phyloP scores from a whole-genome alignment of 2,888 invertebrate species.

The Lottia gigantea region DNA sequence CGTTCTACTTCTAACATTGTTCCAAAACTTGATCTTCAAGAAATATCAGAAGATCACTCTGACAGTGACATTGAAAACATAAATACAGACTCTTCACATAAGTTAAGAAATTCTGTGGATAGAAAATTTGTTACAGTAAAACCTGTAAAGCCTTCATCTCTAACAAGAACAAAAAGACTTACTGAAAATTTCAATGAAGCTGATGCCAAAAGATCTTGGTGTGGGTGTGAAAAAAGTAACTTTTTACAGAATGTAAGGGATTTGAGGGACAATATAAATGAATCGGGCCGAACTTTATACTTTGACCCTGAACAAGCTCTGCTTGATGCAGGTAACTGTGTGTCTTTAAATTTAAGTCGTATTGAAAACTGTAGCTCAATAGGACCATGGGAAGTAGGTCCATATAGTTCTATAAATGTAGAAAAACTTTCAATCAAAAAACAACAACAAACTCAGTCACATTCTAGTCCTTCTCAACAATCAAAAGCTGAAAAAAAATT shows the following conservation, averaged over 20 bases:
- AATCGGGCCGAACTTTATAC: background rate
- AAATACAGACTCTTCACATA: too few relatives aligned
- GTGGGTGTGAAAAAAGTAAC: too few relatives aligned
- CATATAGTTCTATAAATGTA: background rate
- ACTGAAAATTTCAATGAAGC: too few relatives aligned
- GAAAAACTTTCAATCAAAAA: background rate
- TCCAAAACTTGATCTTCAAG: too few relatives aligned
- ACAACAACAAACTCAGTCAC: background rate
- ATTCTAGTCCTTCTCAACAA: background rate
- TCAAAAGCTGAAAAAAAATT: background rate
- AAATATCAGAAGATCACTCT: too few relatives aligned
- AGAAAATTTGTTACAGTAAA: too few relatives aligned
- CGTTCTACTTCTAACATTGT: too few relatives aligned
- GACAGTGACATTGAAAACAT: too few relatives aligned
- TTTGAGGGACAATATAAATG: background rate
- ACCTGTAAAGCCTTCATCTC: too few relatives aligned
- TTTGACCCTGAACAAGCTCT: background rate
- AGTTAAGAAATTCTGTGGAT: too few relatives aligned
- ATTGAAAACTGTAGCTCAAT: background rate
- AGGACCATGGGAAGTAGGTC: background rate
- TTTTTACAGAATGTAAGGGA: background rate
- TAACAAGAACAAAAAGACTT: too few relatives aligned
- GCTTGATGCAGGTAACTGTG: background rate
- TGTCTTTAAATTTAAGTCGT: background rate
- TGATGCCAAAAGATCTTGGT: too few relatives aligned